These are phyloP conservation scores for Habrosyne pyritoides DNA, from an alignment of 2,888 invertebrate genomes.

Conservation along the genomic window DNA sequence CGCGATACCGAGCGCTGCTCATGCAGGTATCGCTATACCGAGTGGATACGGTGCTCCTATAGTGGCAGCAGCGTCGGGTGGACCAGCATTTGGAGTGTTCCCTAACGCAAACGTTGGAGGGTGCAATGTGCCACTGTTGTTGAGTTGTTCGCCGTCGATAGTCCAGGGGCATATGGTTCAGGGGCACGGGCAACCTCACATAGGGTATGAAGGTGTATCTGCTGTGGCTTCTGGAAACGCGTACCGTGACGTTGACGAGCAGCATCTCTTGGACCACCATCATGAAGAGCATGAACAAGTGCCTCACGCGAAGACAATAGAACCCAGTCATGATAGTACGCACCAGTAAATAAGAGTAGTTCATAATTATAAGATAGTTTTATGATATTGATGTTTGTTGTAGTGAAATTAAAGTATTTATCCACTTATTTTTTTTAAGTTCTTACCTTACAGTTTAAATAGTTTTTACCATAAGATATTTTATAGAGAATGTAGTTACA, in stretches of 20 bases:
- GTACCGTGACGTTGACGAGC: constrained; percentile 53
- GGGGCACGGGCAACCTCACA: constrained; percentile 35
- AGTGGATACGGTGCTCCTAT: constrained; percentile 20
- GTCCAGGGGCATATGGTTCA: constrained; percentile 57
- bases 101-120: constrained; percentile 62
- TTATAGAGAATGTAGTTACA: too few species aligned
- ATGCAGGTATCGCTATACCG: constrained; percentile 20
- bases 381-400: neutral
- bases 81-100: constrained; percentile 61
- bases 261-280: constrained; percentile 36
- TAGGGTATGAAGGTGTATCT: constrained; percentile 18
- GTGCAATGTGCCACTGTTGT: constrained; percentile 64
- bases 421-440: too few species aligned
- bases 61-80: constrained; percentile 28
- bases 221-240: constrained; percentile 21
- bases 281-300: constrained; percentile 25
- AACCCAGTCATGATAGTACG: constrained; percentile 30
- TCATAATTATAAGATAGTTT: neutral
- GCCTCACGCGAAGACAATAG: constrained; percentile 27
- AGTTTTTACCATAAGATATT: too few species aligned
- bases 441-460: too few species aligned
- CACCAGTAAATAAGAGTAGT: neutral
- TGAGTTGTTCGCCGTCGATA: constrained; percentile 71
- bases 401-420: neutral
- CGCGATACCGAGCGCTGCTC: constrained; percentile 35